These are phyloP conservation scores for Odontophorus gujanensis DNA, from an alignment of 2,113 vertebrate genomes.

Conservation along the genomic window DNA sequence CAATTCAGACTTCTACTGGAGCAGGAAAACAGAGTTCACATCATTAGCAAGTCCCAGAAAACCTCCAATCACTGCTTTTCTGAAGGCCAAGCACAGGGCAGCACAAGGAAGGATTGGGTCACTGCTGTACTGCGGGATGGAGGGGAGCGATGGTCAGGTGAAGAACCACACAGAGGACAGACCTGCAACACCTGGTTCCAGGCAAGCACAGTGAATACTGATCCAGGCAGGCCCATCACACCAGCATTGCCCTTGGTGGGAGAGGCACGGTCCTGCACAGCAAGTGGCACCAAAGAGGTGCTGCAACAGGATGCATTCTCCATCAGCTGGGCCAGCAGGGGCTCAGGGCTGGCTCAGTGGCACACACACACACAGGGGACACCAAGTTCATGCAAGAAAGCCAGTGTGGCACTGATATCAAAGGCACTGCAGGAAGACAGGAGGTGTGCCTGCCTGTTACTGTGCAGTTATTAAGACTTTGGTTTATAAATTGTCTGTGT, in stretches of 20 bases:
- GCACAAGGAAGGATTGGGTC: background rate
- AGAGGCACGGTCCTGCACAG: background rate
- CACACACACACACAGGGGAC: accelerated
- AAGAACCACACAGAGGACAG: background rate
- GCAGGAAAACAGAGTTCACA: background rate
- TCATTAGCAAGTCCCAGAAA: background rate
- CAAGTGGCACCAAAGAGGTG: accelerated
- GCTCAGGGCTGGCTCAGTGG: background rate
- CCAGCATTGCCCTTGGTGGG: accelerated
- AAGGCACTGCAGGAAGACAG: background rate
- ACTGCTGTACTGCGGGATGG: background rate
- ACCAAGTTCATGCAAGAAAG: background rate
- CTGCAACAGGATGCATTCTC: background rate
- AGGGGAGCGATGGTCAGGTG: background rate
- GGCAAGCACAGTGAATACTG: background rate
- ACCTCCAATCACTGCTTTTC: background rate
- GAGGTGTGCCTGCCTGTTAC: background rate
- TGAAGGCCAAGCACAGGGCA: background rate
- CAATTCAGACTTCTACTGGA: background rate
- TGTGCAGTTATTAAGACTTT: background rate
- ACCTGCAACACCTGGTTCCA: background rate
- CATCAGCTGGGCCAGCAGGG: background rate
- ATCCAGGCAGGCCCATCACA: accelerated
- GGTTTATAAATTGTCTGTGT: background rate
- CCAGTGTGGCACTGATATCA: background rate